A percentile compares a stretch with the other conserved stretches of the same genome.
Conservation (phyloP, 2,797 vertebrate genomes). For the Leuciscus waleckii region DNA sequence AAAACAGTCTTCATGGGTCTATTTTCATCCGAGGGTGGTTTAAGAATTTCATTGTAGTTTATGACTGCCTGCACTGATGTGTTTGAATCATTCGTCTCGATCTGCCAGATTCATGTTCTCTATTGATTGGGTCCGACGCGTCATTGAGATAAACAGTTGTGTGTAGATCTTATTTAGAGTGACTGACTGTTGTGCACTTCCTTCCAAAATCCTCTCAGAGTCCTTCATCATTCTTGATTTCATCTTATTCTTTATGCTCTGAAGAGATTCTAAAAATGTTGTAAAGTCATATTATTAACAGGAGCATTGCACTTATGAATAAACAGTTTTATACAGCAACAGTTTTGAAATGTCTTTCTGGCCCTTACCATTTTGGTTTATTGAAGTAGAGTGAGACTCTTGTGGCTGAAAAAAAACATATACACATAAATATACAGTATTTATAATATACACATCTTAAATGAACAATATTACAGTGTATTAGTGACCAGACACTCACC, state of each 20-base stretch:
- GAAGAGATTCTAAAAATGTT: not conserved
- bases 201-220: not conserved
- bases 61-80: not conserved
- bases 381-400: not conserved
- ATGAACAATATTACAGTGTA: not conserved
- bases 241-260: not conserved
- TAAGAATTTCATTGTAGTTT: conserved; percentile 32
- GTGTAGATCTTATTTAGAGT: conserved; percentile 30
- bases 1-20: not conserved
- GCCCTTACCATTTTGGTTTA: not conserved
- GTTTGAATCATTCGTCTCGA: conserved; percentile 7
- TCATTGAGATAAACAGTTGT: conserved; percentile 14
- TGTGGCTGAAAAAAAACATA: too few species aligned
- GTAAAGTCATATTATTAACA: not conserved
- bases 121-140: conserved; percentile 5
- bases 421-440: not conserved
- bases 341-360: not conserved
- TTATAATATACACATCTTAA: not conserved
- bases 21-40: not conserved
- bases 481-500: not conserved
- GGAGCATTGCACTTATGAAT: not conserved
- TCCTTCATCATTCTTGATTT: not conserved
- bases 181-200: not conserved
- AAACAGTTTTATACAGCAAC: not conserved
- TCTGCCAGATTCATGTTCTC: conserved; percentile 33